Percentiles rank a stretch among this genome's conserved stretches.
phyloP scores from a whole-genome alignment of 2,113 vertebrate genomes.

The Nibea albiflora region DNA sequence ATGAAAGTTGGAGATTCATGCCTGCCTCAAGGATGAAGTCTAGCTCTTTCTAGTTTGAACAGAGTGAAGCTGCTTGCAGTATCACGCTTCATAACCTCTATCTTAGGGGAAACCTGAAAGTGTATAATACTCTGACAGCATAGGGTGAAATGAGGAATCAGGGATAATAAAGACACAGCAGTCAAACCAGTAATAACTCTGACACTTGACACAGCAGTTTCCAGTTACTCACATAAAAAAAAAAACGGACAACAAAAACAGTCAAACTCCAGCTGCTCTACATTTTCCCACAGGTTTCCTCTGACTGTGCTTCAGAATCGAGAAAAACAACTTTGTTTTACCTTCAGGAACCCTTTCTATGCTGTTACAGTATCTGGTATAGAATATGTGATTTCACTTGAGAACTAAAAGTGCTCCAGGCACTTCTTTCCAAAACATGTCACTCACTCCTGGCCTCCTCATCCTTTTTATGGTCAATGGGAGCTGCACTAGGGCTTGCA shows the following conservation, averaged over 20 bases:
- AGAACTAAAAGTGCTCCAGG: neutral
- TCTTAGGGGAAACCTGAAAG: constrained; percentile 10
- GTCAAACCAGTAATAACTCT: constrained; percentile 14
- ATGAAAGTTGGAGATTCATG: neutral
- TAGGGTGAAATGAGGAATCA: constrained; percentile 17
- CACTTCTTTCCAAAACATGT: constrained; percentile 22
- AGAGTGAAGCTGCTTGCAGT: too few relatives aligned
- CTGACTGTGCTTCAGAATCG: constrained; percentile 12
- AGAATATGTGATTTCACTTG: neutral
- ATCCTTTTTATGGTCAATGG: constrained; percentile 6
- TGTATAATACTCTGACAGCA: constrained; percentile 5
- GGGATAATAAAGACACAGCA: constrained; percentile 11
- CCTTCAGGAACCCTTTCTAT: neutral
- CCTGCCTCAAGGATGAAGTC: too few relatives aligned
- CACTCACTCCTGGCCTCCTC: neutral
- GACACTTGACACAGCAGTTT: constrained; percentile 44
- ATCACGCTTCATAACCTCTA: neutral
- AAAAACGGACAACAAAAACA: constrained; percentile 30
- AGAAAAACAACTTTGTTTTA: constrained; percentile 23
- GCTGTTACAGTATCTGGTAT: neutral
- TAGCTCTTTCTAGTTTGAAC: too few relatives aligned
- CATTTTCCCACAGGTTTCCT: constrained; percentile 45
- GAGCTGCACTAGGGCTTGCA: neutral
- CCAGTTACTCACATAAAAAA: neutral
- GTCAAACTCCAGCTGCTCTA: constrained; percentile 12